These are phyloP conservation scores for Chaetodon auriga DNA, from an alignment of 2,113 vertebrate genomes.

Conservation along the genomic window DNA sequence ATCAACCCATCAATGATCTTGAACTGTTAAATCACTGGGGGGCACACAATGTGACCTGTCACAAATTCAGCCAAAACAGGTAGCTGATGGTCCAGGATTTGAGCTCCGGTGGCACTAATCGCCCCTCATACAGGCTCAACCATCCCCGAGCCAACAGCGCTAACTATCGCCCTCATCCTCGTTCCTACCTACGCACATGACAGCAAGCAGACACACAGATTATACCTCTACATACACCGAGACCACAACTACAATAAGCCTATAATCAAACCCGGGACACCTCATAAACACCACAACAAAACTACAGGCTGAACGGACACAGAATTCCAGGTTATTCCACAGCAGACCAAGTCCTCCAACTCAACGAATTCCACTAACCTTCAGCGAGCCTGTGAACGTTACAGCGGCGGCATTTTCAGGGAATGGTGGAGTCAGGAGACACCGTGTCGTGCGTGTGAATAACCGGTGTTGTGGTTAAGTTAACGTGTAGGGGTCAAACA, in stretches of 20 bases:
- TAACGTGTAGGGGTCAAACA: conserved; percentile 29
- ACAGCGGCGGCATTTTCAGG: conserved; percentile 5
- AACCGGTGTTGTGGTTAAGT: background rate
- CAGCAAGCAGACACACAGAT: conserved; percentile 29
- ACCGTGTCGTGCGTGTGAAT: conserved; percentile 5
- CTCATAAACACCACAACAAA: background rate
- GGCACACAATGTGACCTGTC: background rate
- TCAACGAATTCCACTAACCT: background rate
- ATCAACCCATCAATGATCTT: background rate
- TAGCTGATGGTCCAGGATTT: background rate
- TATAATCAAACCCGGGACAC: conserved; percentile 24
- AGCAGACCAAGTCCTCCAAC: background rate
- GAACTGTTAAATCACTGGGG: background rate
- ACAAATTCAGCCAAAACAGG: background rate
- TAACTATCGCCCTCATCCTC: conserved; percentile 60
- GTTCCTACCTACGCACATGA: conserved; percentile 57
- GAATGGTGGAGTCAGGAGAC: background rate
- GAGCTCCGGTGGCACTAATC: conserved; percentile 44
- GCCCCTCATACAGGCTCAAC: conserved; percentile 52
- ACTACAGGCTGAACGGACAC: background rate
- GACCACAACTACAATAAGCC: conserved; percentile 11
- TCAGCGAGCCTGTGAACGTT: background rate
- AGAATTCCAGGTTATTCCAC: background rate
- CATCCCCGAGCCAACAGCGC: conserved; percentile 56
- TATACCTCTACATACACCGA: conserved; percentile 19